Evolutionary conservation across 2,113 vertebrate genomes (phyloP).

Genomic region (Ameiurus melas): DNA sequence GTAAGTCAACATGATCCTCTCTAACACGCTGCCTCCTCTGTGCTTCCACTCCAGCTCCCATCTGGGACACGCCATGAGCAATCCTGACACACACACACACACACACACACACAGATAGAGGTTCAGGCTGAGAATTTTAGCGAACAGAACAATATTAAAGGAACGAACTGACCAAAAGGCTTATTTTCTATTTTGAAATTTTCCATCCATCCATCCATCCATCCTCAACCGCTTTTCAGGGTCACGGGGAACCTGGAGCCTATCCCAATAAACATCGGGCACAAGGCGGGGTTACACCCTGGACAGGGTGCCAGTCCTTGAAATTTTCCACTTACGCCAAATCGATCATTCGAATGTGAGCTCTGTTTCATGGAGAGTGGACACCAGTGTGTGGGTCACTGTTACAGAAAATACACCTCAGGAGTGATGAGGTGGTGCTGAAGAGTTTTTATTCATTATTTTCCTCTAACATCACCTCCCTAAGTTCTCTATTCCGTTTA

Average conservation of each 20-base stretch:
- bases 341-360: not conserved
- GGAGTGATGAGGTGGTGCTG: not conserved
- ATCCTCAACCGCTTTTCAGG: too few species aligned
- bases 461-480: not conserved
- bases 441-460: not conserved
- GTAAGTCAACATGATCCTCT: not conserved
- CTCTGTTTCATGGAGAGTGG: not conserved
- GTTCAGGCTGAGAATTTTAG: not conserved
- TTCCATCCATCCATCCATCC: too few species aligned
- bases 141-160: not conserved
- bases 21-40: constrained; percentile 21
- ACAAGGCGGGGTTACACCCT: too few species aligned
- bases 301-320: too few species aligned
- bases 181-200: not conserved
- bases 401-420: not conserved
- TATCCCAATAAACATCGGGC: too few species aligned
- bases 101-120: not conserved
- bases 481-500: not conserved
- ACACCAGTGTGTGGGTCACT: not conserved
- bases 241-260: too few species aligned
- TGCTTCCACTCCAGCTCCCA: constrained; percentile 14
- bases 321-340: not conserved
- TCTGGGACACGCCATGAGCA: constrained; percentile 7
- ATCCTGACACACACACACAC: not conserved
- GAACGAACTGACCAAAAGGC: not conserved